Percentiles rank a stretch among this genome's conserved stretches.
Conservation (phyloP, 2,888 invertebrate species). For the Drosophila longiperda region DNA sequence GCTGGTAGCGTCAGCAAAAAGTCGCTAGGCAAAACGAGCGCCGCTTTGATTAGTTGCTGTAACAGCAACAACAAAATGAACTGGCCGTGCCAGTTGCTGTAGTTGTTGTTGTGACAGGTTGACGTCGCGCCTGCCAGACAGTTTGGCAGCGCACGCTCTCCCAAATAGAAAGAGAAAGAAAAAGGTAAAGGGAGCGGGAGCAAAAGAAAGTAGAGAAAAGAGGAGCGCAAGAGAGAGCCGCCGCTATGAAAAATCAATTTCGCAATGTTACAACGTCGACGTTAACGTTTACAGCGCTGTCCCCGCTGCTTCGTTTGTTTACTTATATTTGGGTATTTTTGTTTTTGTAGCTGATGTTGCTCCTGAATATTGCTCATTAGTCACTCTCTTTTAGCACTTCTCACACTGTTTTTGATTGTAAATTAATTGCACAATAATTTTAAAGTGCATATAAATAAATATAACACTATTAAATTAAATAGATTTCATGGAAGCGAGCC, state of each 20-base stretch:
- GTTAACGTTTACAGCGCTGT: slow-evolving; percentile 39
- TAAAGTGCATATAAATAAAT: slow-evolving; percentile 13
- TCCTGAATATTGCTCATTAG: slow-evolving; percentile 50
- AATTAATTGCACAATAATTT: slow-evolving; percentile 31
- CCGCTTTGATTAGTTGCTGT: slow-evolving; percentile 70
- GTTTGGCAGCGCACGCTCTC: slow-evolving; percentile 70
- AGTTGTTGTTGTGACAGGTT: slow-evolving; percentile 62
- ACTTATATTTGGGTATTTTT: slow-evolving; percentile 24
- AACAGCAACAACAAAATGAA: slow-evolving; percentile 31
- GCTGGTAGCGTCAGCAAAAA: slow-evolving; percentile 48
- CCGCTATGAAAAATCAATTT: slow-evolving; percentile 82
- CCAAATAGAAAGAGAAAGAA: slow-evolving; percentile 11
- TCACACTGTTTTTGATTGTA: slow-evolving; percentile 18
- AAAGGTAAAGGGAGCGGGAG: slow-evolving; percentile 8
- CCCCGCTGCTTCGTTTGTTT: slow-evolving; percentile 44
- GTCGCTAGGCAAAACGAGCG: slow-evolving; percentile 50
- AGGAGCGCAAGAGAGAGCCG: slow-evolving; percentile 32
- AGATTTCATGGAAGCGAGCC: slow-evolving; percentile 16
- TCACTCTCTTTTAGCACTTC: slow-evolving; percentile 18
- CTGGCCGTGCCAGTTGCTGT: slow-evolving; percentile 19
- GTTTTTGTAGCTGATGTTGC: slow-evolving; percentile 42
- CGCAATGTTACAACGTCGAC: slow-evolving; percentile 72
- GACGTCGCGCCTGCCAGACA: slow-evolving; percentile 74
- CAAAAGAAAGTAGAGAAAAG: slow-evolving; percentile 3
- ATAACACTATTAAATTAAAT: slow-evolving; percentile 4